Conservation (phyloP, 37 sponge, comb jelly and placozoan species). For the Mnemiopsis leidyi region DNA sequence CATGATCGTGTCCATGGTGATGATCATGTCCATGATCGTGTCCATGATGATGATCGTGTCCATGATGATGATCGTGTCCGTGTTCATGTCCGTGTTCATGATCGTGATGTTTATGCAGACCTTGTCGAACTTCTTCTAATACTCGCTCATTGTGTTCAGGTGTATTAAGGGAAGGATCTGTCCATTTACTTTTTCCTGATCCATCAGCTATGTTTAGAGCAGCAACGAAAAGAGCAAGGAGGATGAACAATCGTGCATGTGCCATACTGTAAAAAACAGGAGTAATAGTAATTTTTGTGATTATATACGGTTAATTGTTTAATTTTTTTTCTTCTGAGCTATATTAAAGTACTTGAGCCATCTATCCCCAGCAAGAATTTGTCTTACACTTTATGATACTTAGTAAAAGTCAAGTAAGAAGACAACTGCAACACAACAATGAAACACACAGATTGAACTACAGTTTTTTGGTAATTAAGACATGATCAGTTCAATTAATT, state of each 20-base stretch:
- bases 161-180: conserved; percentile 31
- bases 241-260: too few species aligned
- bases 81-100: conserved; percentile 27
- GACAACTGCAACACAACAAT: neutral
- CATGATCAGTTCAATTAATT: conserved; percentile 38
- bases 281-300: too few species aligned
- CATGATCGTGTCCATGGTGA: too few species aligned
- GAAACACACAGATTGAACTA: neutral
- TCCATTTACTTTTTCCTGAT: neutral
- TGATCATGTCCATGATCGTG: conserved; percentile 31
- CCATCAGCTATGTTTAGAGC: neutral
- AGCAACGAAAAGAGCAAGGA: neutral
- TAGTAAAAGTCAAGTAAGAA: neutral
- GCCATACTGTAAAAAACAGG: too few species aligned
- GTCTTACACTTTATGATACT: too few species aligned
- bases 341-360: too few species aligned
- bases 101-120: neutral
- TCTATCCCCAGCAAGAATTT: too few species aligned
- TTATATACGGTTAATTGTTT: too few species aligned
- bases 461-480: conserved; percentile 26
- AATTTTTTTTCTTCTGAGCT: too few species aligned
- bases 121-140: conserved; percentile 23
- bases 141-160: conserved; percentile 14
- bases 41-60: neutral
- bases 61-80: conserved; percentile 27